A percentile compares a stretch with the other conserved stretches of the same genome.
phyloP scores from a whole-genome alignment of 1,140 invertebrate species.

The Rhynchophorus ferrugineus region DNA sequence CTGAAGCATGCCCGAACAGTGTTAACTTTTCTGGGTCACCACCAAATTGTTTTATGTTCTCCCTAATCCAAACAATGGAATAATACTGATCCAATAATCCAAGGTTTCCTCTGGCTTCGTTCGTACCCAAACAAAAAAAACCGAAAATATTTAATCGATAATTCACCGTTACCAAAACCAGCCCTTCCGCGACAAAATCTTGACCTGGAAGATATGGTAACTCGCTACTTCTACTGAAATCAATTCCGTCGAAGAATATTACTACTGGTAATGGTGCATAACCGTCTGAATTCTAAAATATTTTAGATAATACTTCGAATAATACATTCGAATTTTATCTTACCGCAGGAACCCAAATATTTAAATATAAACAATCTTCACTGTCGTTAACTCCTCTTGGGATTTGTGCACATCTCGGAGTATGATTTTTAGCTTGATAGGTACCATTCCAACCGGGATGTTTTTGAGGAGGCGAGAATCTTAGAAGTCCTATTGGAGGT shows the following conservation, averaged over 20 bases:
- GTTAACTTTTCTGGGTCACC: slow-evolving; percentile 45
- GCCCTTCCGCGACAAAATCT: slow-evolving; percentile 56
- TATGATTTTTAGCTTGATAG: slow-evolving; percentile 14
- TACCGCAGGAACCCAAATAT: slow-evolving; percentile 23
- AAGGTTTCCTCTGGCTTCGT: slow-evolving; percentile 36
- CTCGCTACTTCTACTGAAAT: slow-evolving; percentile 26
- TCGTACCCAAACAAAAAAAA: slow-evolving; percentile 59
- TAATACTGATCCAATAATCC: neutral
- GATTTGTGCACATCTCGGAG: slow-evolving; percentile 26
- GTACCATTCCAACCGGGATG: slow-evolving; percentile 31
- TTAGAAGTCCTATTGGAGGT: slow-evolving; percentile 19
- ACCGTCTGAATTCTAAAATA: slow-evolving; percentile 12
- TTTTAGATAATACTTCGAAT: no score
- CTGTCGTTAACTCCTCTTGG: slow-evolving; percentile 12
- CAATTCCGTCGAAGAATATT: slow-evolving; percentile 31
- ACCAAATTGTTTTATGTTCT: neutral
- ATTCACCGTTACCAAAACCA: slow-evolving; percentile 55
- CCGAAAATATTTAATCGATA: slow-evolving; percentile 59
- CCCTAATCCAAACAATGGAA: slow-evolving; percentile 40
- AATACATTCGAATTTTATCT: no score
- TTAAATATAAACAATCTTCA: slow-evolving; percentile 30
- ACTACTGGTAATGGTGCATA: slow-evolving; percentile 29
- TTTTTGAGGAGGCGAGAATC: slow-evolving; percentile 26
- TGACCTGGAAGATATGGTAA: slow-evolving; percentile 49
- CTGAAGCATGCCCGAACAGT: slow-evolving; percentile 60